A percentile compares a stretch with the other conserved stretches of the same genome.
Evolutionary conservation across 2,888 invertebrate species (phyloP).

Genomic region (Hyles lineata): DNA sequence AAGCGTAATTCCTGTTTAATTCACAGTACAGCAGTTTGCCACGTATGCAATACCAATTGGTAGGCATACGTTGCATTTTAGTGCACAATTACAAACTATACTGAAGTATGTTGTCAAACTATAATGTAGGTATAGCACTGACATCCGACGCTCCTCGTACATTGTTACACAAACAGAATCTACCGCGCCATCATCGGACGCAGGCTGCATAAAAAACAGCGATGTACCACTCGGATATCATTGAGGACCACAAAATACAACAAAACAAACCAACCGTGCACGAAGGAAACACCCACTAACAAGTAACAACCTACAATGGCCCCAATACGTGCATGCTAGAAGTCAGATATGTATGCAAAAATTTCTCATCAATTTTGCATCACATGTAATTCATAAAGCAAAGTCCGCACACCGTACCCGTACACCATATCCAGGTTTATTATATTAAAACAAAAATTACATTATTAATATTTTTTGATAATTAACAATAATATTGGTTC

Average conservation of each 20-base stretch:
- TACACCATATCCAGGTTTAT: no score
- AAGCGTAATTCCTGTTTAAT: slow-evolving; percentile 5
- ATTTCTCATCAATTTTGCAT: not conserved
- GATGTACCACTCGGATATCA: slow-evolving; percentile 34
- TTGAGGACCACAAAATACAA: slow-evolving; percentile 39
- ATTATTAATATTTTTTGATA: no score
- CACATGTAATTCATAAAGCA: not conserved
- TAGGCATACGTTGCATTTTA: not conserved
- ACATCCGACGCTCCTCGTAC: not conserved
- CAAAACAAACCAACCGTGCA: slow-evolving; percentile 35
- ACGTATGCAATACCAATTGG: not conserved
- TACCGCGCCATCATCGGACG: not conserved
- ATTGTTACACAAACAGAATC: not conserved
- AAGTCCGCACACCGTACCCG: not conserved
- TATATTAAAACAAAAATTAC: not conserved
- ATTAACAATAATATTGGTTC: no score
- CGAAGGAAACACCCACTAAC: slow-evolving; percentile 40
- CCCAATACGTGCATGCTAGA: not conserved
- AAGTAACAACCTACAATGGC: slow-evolving; percentile 32
- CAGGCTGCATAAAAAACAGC: slow-evolving; percentile 4
- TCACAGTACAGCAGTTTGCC: not conserved
- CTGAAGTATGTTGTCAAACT: not conserved
- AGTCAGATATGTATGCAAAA: not conserved
- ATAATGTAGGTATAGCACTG: not conserved
- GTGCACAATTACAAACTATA: not conserved